These are phyloP conservation scores for Nestor notabilis DNA, from an alignment of 2,113 vertebrate genomes.

Conservation along the genomic window DNA sequence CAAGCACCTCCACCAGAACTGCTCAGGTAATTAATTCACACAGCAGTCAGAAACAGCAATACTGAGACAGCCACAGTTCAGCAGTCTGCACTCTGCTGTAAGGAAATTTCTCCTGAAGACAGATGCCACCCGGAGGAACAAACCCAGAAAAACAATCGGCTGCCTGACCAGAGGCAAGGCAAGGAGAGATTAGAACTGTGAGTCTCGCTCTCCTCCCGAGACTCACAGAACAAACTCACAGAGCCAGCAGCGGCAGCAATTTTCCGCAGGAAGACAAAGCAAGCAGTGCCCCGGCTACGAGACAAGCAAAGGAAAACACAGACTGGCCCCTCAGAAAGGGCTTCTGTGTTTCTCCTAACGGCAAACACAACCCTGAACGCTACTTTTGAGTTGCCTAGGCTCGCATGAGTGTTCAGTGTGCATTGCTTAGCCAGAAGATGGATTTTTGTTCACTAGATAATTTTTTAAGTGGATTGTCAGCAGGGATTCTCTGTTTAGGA, in stretches of 20 bases:
- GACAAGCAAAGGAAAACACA: background rate
- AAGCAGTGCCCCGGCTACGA: background rate
- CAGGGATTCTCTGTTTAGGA: background rate
- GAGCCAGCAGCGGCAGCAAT: conserved; percentile 11
- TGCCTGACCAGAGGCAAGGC: conserved; percentile 50
- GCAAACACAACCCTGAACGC: rapidly evolving
- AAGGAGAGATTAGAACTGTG: conserved; percentile 18
- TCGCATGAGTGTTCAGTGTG: rapidly evolving
- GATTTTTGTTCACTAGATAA: background rate
- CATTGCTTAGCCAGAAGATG: background rate
- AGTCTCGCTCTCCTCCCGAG: background rate
- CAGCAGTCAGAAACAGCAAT: background rate
- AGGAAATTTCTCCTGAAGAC: conserved; percentile 62
- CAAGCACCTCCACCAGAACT: background rate
- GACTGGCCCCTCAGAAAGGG: background rate
- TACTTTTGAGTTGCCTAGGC: background rate
- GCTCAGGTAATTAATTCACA: background rate
- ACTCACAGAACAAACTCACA: background rate
- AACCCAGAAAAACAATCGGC: conserved; percentile 62
- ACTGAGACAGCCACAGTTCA: background rate
- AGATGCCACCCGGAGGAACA: conserved; percentile 67
- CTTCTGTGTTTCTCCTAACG: background rate
- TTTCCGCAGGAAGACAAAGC: conserved; percentile 22
- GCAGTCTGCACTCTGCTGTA: conserved; percentile 15
- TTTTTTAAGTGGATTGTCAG: background rate